Base-by-base conservation (phyloP, 2,113 vertebrate species). In the Phodopus roborovskii region DNA sequence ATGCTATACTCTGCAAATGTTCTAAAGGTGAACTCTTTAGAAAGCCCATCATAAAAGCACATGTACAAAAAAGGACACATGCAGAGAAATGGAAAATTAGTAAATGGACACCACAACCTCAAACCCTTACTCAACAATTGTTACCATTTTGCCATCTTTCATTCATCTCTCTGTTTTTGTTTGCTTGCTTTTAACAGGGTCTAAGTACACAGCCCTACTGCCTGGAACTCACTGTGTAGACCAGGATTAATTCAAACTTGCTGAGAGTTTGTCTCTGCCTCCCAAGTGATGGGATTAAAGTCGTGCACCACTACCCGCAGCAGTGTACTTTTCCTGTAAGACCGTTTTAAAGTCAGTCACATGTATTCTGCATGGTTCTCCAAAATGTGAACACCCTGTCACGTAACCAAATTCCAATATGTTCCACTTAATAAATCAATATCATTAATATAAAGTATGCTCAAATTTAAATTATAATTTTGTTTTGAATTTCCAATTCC, bases 401-500 rank as follows among this genome's bases (percentile, higher is more conserved):
- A 82, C 4, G 64, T 70, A 77, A 78, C 15, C 75, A 94, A 83
- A 73, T 71, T 78, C 68, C 45, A 77, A 42, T 66, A 20, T 30
- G 68, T 11, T 11, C 28, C 48, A 83, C 53, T 83, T 94, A 88
- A 68, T 48, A 66, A 92, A 28, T 62, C 3, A 71, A 81, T 78
- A 88, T 92, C 16, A 10, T 30, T 88, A 60, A 62, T 39, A 62
- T 88, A 15, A 74, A 64, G 4, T 48, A 13, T 90, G 70, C 75
- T 6, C 42, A 81, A 74, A 75, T 92, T 95, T n/a, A 74, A 91
- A 77, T 73, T 48, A 82, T 33, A 75, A 42, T 39, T 71, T 48
- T 75, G 68, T 92, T 62, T 45, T 36, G 28, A 75, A 75, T 39
- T 92, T 85, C 92, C n/a, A 87, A 83, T 71, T 96, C n/a, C 33